Base-by-base conservation (phyloP, 2,113 vertebrate genomes). In the Semicossyphus pulcher region DNA sequence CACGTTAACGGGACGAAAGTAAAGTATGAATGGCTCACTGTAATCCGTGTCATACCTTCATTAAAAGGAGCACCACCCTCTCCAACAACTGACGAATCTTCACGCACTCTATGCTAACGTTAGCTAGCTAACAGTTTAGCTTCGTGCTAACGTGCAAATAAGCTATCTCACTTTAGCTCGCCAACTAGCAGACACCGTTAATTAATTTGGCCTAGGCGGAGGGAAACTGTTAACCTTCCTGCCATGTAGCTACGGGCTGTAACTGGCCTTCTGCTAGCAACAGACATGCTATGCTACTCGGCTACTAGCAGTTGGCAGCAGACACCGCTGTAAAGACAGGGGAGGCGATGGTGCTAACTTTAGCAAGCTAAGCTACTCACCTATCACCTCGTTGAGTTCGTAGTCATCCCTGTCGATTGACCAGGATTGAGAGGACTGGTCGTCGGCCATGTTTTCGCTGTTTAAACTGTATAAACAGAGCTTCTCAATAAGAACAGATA, bases 341-440 rank as follows among this genome's bases (percentile, higher is more conserved):
- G 41, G 65, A 76, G 67, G 77, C 80, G 80, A 80, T 11, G 16
- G 42, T 41, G 87, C 83, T 89, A 90, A 59, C 86, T 4, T 63
- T 88, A 89, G 90, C 88, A 72, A 5, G 86, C 86, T 88, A 81
- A 83, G 85, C 85, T 88, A 87, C 96, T 96, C 92, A 98, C 97
- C 97, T 88, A 98, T 97, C 89, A 98, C 97, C 95, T 98, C 97
- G 88, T 96, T 94, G 84, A 98, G 95, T 81, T 97, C 95, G 77
- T 98, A 98, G 81, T 98, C 96, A 88, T 98, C 97, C 91, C 92
- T 93, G 93, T 96, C 94, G 93, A 97, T 97, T 66, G 96, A 94
- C 97, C 97, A 98, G 74, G 95, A 84, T 88, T 96, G 93, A 75
- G 95, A 90, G 88, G 94, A 95, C 92, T 93, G 90, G 88, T 98